phyloP scores from a whole-genome alignment of 2,797 vertebrate species.

The Anguilla marmorata region DNA sequence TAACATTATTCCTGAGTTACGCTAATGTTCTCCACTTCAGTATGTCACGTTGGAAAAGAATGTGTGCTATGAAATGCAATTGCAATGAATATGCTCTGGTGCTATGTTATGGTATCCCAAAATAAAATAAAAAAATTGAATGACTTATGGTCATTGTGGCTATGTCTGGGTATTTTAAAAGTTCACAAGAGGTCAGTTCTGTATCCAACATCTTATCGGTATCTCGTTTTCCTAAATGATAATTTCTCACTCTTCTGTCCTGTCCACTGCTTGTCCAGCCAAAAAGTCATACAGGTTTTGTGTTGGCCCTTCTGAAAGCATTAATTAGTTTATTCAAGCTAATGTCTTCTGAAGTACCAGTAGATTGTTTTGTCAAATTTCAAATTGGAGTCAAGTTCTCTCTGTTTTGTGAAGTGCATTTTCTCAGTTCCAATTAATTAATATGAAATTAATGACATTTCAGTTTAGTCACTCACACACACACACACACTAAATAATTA shows the following conservation, averaged over 20 bases:
- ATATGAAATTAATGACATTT: background rate
- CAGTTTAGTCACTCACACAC: no score
- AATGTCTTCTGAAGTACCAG: conserved; percentile 64
- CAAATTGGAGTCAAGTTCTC: conserved; percentile 53
- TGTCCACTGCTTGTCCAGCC: conserved; percentile 26
- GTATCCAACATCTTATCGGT: background rate
- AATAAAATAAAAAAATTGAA: background rate
- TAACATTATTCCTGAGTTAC: no score
- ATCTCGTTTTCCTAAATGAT: background rate
- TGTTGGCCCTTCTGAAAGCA: conserved; percentile 65
- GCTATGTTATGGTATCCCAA: background rate
- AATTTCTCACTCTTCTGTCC: background rate
- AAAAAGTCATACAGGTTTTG: conserved; percentile 64
- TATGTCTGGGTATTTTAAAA: no score
- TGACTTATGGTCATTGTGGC: background rate
- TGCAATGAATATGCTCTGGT: background rate
- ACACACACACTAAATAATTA: no score
- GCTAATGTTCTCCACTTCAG: no score
- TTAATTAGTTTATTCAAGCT: conserved; percentile 69
- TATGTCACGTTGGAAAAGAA: no score
- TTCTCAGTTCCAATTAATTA: conserved; percentile 17
- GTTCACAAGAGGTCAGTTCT: background rate
- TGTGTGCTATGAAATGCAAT: no score
- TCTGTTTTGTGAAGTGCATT: conserved; percentile 58
- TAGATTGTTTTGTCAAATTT: conserved; percentile 72